These are phyloP conservation scores for Macroteleia sp. DNA, from an alignment of 2,888 invertebrate species.

Conservation along the genomic window DNA sequence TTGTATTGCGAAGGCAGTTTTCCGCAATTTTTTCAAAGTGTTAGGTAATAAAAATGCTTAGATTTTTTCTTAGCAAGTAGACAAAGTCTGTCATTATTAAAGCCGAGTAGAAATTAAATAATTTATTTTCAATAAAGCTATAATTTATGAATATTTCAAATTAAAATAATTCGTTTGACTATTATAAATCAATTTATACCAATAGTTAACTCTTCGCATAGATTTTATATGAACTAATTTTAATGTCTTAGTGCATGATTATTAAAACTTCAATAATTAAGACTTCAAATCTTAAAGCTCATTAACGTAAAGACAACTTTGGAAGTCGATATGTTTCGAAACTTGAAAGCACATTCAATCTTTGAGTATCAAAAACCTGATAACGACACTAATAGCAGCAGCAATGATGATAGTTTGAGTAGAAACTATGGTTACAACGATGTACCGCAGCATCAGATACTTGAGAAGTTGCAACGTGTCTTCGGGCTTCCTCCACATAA, in stretches of 20 bases:
- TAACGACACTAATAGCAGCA: conserved; percentile 35
- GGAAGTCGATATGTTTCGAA: conserved; percentile 59
- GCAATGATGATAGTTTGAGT: conserved; percentile 28
- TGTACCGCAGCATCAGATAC: conserved; percentile 33
- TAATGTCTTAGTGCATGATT: too few species aligned
- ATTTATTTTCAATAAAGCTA: too few species aligned
- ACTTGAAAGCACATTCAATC: conserved; percentile 51
- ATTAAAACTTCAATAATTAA: too few species aligned
- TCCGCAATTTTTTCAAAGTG: conserved; percentile 80
- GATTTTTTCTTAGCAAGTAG: too few species aligned
- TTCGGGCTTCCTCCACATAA: conserved; percentile 49
- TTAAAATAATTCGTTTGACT: too few species aligned
- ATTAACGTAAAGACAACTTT: conserved; percentile 55
- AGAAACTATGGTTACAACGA: conserved; percentile 20
- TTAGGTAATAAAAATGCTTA: too few species aligned
- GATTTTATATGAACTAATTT: too few species aligned
- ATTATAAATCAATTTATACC: too few species aligned
- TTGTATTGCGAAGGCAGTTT: conserved; percentile 82
- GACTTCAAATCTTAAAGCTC: conserved; percentile 60
- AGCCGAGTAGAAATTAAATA: too few species aligned
- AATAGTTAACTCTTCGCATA: too few species aligned
- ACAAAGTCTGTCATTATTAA: too few species aligned
- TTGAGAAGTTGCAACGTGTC: conserved; percentile 43
- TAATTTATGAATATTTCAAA: too few species aligned
- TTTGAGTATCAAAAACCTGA: conserved; percentile 43